These are phyloP conservation scores for Spizaetus ornatus DNA, from an alignment of 2,113 vertebrate species.

Conservation along the genomic window DNA sequence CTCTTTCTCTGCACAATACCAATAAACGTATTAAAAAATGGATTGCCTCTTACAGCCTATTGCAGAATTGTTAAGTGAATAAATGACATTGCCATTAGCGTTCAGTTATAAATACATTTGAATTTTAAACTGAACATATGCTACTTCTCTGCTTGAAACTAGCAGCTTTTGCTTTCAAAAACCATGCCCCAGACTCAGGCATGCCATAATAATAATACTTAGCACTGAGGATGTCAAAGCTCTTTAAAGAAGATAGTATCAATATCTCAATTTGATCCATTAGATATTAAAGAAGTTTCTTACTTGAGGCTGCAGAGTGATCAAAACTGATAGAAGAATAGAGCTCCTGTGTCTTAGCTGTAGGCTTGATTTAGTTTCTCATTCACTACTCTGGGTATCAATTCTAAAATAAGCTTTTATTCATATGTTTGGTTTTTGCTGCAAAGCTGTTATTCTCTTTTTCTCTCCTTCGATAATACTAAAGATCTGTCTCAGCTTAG, in stretches of 20 bases:
- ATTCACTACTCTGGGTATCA: neutral
- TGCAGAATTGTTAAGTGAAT: constrained; percentile 5
- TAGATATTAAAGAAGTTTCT: neutral
- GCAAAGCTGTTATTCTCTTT: neutral
- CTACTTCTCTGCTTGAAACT: neutral
- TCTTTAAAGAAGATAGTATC: neutral
- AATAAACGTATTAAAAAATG: neutral
- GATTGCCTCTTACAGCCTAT: neutral
- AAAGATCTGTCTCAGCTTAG: neutral
- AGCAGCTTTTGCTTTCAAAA: neutral
- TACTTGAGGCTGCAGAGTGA: neutral
- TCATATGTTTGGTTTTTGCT: neutral
- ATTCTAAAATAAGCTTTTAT: constrained; percentile 28
- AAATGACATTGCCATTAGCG: neutral
- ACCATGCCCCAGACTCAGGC: neutral
- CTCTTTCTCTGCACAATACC: neutral
- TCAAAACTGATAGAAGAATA: neutral
- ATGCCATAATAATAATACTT: neutral
- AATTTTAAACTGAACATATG: constrained; percentile 22
- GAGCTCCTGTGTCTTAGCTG: neutral
- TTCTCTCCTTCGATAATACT: neutral
- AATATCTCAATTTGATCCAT: neutral
- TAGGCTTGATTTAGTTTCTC: neutral
- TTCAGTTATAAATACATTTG: constrained; percentile 44
- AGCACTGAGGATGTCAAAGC: neutral